Base-by-base conservation (phyloP, 2,888 invertebrate species). In the Drosophila meridiana region DNA sequence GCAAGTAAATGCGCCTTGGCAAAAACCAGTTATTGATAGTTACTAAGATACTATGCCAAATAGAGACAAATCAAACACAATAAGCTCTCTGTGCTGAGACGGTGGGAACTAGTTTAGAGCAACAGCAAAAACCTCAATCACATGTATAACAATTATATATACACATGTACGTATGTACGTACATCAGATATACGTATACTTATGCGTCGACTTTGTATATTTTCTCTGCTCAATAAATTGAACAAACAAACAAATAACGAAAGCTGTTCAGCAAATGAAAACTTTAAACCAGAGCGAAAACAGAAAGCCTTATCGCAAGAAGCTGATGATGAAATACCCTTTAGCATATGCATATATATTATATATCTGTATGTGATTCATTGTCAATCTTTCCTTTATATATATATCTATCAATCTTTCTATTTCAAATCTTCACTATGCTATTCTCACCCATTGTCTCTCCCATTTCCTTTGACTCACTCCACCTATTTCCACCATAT, bases 51-150 rank as follows among this genome's bases (percentile, higher is more conserved):
- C 50, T 5, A 13, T 34, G 34, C 34, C 45, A 52, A 74, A 57
- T 61, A 38, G 52, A 69, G 52, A 36, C 62, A 43, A 61, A 64
- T 34, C 40, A 55, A 70, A 65, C 50, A 66, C 72, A 78, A 67
- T 72, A 34, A 53, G 47, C 13, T 69, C 32, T 57, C 36, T 55
- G 36, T 68, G 32, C 7, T 32, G 11, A 36, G n/a, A 57, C 43
- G 58, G 40, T 61, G 62, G 28, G 60, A 78, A 67, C 76, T 59
- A 78, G 76, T 76, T 76, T 77, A 62, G 20, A 6, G 56, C 58
- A 58, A 56, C 58, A 42, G 55, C 14, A 53, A 20, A 32, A 11
- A n/a, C 26, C 56, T 28, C 45, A 55, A 38, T 40, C 68, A 50
- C 47, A 68, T n/a, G 9, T 53, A 43, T 28, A 40, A 40, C 38